Base-by-base conservation (phyloP, 2,797 vertebrate species). In the Helicolenus hilgendorfi region DNA sequence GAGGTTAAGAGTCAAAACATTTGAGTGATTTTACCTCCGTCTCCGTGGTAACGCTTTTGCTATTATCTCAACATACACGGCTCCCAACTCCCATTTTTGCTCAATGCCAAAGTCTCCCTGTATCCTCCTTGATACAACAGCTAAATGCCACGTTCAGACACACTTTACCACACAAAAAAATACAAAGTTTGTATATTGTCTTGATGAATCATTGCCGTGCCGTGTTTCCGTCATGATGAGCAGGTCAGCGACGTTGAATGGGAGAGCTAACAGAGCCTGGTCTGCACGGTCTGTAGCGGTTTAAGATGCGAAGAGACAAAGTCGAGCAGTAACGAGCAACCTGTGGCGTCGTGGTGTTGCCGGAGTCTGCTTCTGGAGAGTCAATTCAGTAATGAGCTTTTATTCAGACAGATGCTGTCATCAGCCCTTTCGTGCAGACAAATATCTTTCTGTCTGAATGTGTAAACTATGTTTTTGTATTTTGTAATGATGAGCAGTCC, bases 1-100 rank as follows among this genome's bases (percentile, higher is more conserved):
- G 35, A 95, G 93, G 92, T 95, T 77, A 87, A 26, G 74, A 77
- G 71, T 83, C 70, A 84, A 85, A 84, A 77, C 79, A 72, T 81
- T 93, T 93, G 76, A 85, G 81, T 79, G 63, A 88, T 92, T 90
- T 92, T 36, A 91, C 84, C 91, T 87, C 70, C 58, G 92, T 96
- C 91, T 84, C 92, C 77, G 53, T 94, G 94, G 93, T 77, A 91
- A 91, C 82, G 24, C 92, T 95, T 88, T 77, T 82, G 71, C 78
- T 29, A 24, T 79, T 69, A 75, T 77, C 65, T 89, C 85, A 84
- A 83, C 77, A 60, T 31, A 72, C 80, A 86, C 11, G 63, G 49
- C 76, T 67, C 35, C 77, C 70, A 68, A 78, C 74, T 75, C 86
- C 79, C 59, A 33, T 36, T 63, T 49, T 76, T 49, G 35, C 86